A percentile compares a stretch with the other conserved stretches of the same genome.
Conservation (phyloP, 64 coral and sea anemone genomes). For the Dendrophyllia cribrosa region DNA sequence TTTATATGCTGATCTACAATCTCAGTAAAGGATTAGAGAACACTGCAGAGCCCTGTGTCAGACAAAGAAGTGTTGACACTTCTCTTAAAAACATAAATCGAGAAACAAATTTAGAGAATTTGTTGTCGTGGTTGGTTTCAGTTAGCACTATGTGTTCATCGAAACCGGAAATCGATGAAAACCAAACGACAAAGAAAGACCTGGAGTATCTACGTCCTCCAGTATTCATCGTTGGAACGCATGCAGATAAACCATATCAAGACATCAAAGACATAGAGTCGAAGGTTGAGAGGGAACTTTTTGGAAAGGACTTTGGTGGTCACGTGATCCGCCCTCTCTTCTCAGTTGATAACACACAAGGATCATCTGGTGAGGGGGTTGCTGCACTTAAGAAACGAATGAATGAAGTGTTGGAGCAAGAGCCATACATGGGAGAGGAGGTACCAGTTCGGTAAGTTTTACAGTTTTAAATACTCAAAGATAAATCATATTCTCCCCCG, state of each 20-base stretch:
- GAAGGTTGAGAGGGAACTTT: not conserved
- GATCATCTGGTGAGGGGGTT: not conserved
- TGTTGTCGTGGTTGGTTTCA: constrained; percentile 35
- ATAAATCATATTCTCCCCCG: too few relatives aligned
- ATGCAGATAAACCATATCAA: not conserved
- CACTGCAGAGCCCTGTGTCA: constrained; percentile 26
- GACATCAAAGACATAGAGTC: not conserved
- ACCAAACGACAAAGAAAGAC: not conserved
- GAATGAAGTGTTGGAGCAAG: not conserved
- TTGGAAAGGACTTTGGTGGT: not conserved
- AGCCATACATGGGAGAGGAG: constrained; percentile 31
- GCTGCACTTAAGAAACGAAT: not conserved
- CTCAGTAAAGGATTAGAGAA: constrained; percentile 33
- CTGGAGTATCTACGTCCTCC: not conserved
- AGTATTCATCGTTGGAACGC: constrained; percentile 49
- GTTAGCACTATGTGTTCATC: not conserved
- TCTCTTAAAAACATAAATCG: not conserved
- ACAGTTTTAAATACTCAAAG: too few relatives aligned
- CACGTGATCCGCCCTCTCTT: constrained; percentile 10
- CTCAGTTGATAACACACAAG: constrained; percentile 11
- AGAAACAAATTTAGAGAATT: constrained; percentile 37
- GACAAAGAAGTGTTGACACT: not conserved
- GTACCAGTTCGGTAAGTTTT: constrained; percentile 2
- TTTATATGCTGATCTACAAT: constrained; percentile 44
- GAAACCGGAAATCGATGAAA: not conserved